Percentiles rank a stretch among this genome's conserved stretches.
Evolutionary conservation across 2,113 vertebrate genomes (phyloP).

Genomic region (Pygoscelis antarcticus): DNA sequence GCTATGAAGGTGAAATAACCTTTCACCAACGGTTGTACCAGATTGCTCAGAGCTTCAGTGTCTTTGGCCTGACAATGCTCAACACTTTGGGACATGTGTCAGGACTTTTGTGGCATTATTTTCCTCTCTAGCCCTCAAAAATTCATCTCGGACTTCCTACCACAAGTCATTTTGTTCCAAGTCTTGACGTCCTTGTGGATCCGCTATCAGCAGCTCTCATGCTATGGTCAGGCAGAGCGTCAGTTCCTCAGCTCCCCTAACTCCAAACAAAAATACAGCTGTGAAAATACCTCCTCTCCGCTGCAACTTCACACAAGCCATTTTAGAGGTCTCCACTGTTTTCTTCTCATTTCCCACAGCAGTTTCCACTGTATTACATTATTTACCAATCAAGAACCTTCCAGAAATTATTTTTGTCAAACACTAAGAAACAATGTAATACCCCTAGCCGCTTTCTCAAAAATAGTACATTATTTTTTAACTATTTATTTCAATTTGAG

Average conservation of each 20-base stretch:
- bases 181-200: not conserved
- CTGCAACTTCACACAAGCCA: constrained; percentile 9
- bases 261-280: constrained; percentile 66
- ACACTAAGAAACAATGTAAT: not conserved
- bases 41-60: not conserved
- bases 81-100: not conserved
- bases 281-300: constrained; percentile 44
- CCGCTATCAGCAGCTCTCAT: not conserved
- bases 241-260: constrained; percentile 27
- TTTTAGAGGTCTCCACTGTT: constrained; percentile 36
- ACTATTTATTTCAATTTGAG: too few species aligned
- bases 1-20: not conserved
- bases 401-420: not conserved
- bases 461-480: not conserved
- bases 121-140: not conserved
- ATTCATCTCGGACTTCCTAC: not conserved
- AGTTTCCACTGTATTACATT: constrained; percentile 38
- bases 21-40: fast-evolving
- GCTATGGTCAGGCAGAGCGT: constrained; percentile 4
- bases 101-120: not conserved
- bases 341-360: constrained; percentile 39
- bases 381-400: not conserved
- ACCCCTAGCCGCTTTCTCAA: not conserved
- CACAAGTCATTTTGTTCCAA: not conserved
- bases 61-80: not conserved